Conservation (phyloP, 2,113 vertebrate genomes). For the Anarrhichthys ocellatus region DNA sequence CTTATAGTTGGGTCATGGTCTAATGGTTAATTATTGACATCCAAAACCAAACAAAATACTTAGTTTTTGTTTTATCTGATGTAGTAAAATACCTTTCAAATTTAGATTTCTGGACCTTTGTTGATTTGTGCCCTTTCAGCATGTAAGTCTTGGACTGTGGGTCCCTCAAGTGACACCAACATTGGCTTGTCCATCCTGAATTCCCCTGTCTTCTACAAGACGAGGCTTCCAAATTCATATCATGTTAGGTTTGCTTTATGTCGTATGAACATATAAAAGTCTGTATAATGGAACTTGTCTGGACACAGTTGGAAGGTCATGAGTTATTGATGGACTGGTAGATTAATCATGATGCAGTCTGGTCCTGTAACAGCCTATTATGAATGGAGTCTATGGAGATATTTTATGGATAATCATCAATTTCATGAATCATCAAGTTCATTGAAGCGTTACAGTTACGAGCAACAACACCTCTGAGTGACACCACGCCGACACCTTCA, state of each 20-base stretch:
- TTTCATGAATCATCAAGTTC: conserved; percentile 60
- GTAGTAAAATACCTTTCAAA: background rate
- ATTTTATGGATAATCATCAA: conserved; percentile 58
- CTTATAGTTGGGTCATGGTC: too few relatives aligned
- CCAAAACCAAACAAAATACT: background rate
- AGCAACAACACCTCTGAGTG: conserved; percentile 32
- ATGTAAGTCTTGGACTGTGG: too few relatives aligned
- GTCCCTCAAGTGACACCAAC: too few relatives aligned
- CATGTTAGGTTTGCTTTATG: conserved; percentile 27
- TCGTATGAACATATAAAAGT: conserved; percentile 28
- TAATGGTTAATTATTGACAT: background rate
- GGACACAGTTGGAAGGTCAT: conserved; percentile 38
- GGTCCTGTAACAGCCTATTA: conserved; percentile 24
- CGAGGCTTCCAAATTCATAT: background rate
- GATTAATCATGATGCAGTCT: conserved; percentile 51
- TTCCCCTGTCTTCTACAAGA: background rate
- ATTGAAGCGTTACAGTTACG: conserved; percentile 19
- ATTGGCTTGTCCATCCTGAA: too few relatives aligned
- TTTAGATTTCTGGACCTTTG: too few relatives aligned
- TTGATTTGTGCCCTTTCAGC: too few relatives aligned
- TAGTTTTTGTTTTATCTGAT: background rate
- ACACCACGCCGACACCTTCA: conserved; percentile 12
- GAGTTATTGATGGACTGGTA: conserved; percentile 46
- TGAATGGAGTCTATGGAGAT: conserved; percentile 36
- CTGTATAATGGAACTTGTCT: conserved; percentile 4